Evolutionary conservation across 1,140 invertebrate genomes (phyloP), one percentile per base, ranked within the genome.

Genomic region (Zophobas atratus): DNA sequence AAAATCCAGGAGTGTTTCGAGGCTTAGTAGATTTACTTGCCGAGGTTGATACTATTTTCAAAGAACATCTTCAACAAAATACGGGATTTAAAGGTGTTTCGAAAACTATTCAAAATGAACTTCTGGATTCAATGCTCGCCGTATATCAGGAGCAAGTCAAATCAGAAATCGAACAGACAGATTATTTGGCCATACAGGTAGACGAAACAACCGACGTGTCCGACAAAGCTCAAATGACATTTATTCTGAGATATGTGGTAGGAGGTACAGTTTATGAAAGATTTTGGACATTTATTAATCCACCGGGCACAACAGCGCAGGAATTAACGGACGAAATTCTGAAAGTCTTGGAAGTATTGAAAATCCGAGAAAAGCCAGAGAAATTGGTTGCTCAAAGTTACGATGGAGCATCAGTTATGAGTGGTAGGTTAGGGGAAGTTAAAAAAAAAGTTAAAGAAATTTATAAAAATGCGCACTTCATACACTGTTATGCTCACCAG

Each of bases 41-140:
- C 3, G 79, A 83, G 67, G 70, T 83, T n/a, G 79, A 84, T 63
- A 51, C 76, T 48, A 80, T 76, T 38, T 76, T 84, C 38, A 84
- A 77, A 57, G 78, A 84, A 73, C 79, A 84, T 79, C 81, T 85
- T 51, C 35, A 80, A 38, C 72, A 82, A 38, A 56, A 60, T 67
- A 75, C 82, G 20, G 82, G 82, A 6, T 85, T 85, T 79, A 82
- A 83, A 82, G 82, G 81, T 51, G 81, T 77, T 60, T 83, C 81
- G 3, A 51, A 82, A 81, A 80, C 60, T 33, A 84, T 85, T 79
- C 82, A 82, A 72, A 84, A 84, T 82, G 84, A 77, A 83, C 84
- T 82, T 82, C 79, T 85, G 87, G 83, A 86, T 87, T 84, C 87
- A 83, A 87, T 88, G 78, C 72, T 83, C 48, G 75, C 56, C n/a